Evolutionary conservation across 1,140 invertebrate species (phyloP).

Genomic region (Manduca sexta): DNA sequence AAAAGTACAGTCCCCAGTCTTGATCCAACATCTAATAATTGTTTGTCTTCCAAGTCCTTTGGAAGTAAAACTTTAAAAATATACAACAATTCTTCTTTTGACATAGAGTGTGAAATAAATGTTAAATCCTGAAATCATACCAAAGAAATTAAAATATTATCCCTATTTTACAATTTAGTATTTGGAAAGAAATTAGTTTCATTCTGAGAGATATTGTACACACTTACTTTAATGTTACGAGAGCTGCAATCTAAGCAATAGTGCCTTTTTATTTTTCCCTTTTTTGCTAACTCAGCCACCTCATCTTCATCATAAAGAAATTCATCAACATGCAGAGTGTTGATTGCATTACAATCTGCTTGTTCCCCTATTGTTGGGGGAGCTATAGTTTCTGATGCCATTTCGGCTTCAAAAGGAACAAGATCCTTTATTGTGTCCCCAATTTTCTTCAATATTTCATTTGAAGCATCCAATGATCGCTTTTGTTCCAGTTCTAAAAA

Average conservation of each 20-base stretch:
- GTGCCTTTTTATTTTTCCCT: slow-evolving; percentile 75
- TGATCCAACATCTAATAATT: slow-evolving; percentile 80
- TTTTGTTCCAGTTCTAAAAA: slow-evolving; percentile 59
- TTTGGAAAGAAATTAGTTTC: neutral
- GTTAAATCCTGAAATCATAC: slow-evolving; percentile 66
- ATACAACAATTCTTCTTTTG: slow-evolving; percentile 75
- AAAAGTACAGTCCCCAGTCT: slow-evolving; percentile 81
- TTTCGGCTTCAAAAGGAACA: slow-evolving; percentile 74
- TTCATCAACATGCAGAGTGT: slow-evolving; percentile 80
- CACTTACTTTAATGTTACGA: slow-evolving; percentile 68
- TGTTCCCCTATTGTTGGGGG: slow-evolving; percentile 74
- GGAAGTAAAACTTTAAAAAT: slow-evolving; percentile 79
- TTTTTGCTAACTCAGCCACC: slow-evolving; percentile 76
- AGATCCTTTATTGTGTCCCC: slow-evolving; percentile 71
- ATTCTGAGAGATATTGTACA: neutral
- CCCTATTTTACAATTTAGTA: neutral
- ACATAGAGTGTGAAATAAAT: slow-evolving; percentile 81
- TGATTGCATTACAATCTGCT: slow-evolving; percentile 73
- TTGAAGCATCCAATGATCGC: slow-evolving; percentile 32
- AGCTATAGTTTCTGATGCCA: slow-evolving; percentile 74
- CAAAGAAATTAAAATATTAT: neutral
- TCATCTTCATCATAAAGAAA: slow-evolving; percentile 81
- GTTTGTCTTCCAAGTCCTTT: slow-evolving; percentile 74
- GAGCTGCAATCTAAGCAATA: slow-evolving; percentile 80
- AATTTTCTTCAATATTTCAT: slow-evolving; percentile 66